phyloP scores from a whole-genome alignment of 2,797 vertebrate genomes.

The Bradypus variegatus region DNA sequence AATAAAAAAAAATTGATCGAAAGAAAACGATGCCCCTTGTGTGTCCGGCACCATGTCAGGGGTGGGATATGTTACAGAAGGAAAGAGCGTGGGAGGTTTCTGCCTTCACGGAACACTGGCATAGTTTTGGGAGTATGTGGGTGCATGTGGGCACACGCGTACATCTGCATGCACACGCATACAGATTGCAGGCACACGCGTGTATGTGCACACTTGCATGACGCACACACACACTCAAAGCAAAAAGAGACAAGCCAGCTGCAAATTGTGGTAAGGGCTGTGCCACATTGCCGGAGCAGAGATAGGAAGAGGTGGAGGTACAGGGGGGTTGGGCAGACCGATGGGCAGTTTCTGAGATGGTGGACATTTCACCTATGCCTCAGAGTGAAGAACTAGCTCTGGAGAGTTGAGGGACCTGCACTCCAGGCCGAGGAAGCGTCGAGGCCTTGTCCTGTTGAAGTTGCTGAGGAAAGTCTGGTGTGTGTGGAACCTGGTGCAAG shows the following conservation, averaged over 20 bases:
- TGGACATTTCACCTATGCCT: no score
- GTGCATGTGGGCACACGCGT: no score
- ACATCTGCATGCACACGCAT: no score
- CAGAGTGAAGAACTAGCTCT: no score
- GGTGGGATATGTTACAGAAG: not conserved
- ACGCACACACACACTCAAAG: not conserved
- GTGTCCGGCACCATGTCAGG: accelerated
- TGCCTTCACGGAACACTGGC: accelerated
- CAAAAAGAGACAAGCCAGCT: not conserved
- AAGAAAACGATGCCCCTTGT: no score
- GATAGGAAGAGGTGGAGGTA: not conserved
- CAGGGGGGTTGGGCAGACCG: no score
- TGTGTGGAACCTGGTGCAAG: accelerated
- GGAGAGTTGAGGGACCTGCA: not conserved
- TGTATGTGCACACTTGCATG: no score
- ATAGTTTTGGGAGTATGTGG: not conserved
- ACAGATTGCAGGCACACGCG: no score
- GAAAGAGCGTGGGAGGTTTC: not conserved
- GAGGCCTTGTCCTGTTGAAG: accelerated
- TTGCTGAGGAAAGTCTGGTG: not conserved
- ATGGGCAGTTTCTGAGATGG: not conserved
- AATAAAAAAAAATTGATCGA: no score
- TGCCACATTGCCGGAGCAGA: accelerated
- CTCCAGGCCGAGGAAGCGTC: not conserved
- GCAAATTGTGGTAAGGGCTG: not conserved